Base-by-base conservation (phyloP, 2,888 invertebrate genomes). In the Spilarctia lutea region DNA sequence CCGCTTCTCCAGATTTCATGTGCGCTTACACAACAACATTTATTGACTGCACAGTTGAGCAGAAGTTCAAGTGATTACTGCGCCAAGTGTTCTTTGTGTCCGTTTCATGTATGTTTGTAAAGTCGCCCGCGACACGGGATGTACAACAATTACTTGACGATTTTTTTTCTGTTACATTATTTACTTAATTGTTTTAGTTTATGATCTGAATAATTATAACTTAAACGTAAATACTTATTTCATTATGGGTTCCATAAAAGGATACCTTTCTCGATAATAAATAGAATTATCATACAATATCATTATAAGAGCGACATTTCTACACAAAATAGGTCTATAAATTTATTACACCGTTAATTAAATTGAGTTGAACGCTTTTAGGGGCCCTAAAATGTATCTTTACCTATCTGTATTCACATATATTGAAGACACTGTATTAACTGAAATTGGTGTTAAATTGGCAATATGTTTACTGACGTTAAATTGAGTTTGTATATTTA, bases 311-410 rank as follows among this genome's bases (percentile, higher is more conserved):
- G 67, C 33, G 18, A 20, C 73, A 27, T 66, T 63, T 30, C 72
- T 67, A 68, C 45, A 35, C 75, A 39, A 71, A 79, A 74, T 56
- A 39, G 27, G 56, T 45, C 75, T 74, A 69, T 77, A 73, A 75
- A 75, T 33, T 45, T 65, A 71, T 81, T 73, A 75, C 42, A 27
- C 76, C 60, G 60, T 72, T 82, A 71, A 68, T 70, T 75, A 52
- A 77, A 68, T 77, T 35, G 45, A 65, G 45, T 65, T 71, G 65
- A 71, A 71, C 65, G 48, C 65, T 76, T 81, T 81, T 42, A 16
- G 35, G 7, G 45, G 63, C 30, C n/a, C 7, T 72, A 79, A 77
- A 77, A 72, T 81, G 60, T 0, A 42, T 48, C 76, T 33, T 20
- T 30, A 39, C 18, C 35, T 52, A 11, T 7, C 63, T 42, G 16